These are phyloP conservation scores for Umimayanthus chanpuru DNA, from an alignment of 92 coral and sea anemone genomes.

Conservation along the genomic window DNA sequence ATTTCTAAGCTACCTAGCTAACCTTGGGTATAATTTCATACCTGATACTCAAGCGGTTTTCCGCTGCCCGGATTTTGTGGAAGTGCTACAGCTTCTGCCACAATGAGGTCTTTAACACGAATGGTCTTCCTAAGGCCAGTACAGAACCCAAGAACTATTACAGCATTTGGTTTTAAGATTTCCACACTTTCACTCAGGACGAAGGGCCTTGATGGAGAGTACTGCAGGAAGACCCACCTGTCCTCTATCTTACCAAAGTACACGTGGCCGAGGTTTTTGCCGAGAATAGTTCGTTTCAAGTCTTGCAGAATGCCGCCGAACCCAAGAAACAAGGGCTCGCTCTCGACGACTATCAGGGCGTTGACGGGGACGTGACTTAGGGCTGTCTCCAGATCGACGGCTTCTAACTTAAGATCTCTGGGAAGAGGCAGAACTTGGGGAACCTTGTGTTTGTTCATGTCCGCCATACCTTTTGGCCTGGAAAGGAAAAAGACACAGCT, in stretches of 20 bases:
- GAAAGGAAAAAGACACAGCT: neutral
- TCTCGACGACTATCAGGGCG: conserved; percentile 32
- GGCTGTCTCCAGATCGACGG: conserved; percentile 22
- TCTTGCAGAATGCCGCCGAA: conserved; percentile 24
- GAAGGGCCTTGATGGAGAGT: neutral
- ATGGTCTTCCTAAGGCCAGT: neutral
- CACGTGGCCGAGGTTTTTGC: conserved; percentile 26
- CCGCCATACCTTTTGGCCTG: neutral
- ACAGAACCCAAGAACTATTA: conserved; percentile 28
- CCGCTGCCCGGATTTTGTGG: neutral
- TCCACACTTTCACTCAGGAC: neutral
- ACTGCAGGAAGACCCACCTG: conserved; percentile 36
- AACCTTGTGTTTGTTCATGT: neutral
- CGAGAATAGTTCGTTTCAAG: conserved; percentile 32
- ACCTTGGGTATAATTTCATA: neutral
- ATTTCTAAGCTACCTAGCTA: neutral
- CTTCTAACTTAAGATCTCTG: conserved; percentile 14
- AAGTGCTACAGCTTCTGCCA: conserved; percentile 12
- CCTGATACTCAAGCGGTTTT: conserved; percentile 26
- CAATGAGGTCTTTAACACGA: conserved; percentile 32
- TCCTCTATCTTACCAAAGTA: conserved; percentile 35
- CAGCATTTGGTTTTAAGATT: conserved; percentile 33
- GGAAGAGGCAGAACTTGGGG: conserved; percentile 1
- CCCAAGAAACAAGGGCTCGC: conserved; percentile 28
- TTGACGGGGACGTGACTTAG: conserved; percentile 37